Base-by-base conservation (phyloP, 2,888 invertebrate species). In the Drosophila sordidula region DNA sequence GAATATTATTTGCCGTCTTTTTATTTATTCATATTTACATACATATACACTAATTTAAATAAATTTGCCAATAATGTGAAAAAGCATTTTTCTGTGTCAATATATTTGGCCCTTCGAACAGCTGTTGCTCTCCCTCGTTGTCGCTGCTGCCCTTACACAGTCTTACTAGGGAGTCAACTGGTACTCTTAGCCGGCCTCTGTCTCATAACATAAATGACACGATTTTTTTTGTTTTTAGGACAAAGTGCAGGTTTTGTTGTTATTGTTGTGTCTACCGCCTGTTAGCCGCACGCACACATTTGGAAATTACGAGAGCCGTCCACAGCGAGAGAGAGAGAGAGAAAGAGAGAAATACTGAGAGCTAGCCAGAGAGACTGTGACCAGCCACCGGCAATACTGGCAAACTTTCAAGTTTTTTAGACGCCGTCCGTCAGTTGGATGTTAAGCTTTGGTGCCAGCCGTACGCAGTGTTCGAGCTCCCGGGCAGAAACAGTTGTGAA, bases 401-500 rank as follows among this genome's bases (percentile, higher is more conserved):
- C 85, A 81, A 85, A 69, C 65, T 78, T 82, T 85, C 70, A 66
- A 87, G 86, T 78, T 87, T 74, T 73, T 75, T 62, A 41, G 44
- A 58, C 51, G 66, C 51, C 49, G 51, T 70, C 51, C 45, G 68
- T 90, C 80, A 90, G 90, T 91, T 90, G 85, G 87, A 85, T 80
- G 90, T 87, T 87, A 77, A 88, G 86, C 90, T 89, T 90, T 89
- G 87, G 82, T 86, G 87, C 77, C 89, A 79, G 79, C 80, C 86
- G 86, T 82, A 75, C 80, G 79, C 70, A 70, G 66, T 66, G 75
- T 71, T 78, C 63, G 67, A 74, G 79, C 67, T 78, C 69, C 61
- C 61, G 63, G 68, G 55, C 44, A 68, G 34, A 73, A 45, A 41
- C 49, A 47, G 61, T 66, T 39, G 63, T 57, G 64, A 51, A 77